A percentile compares a stretch with the other conserved stretches of the same genome.
These are phyloP conservation scores for Cladopsammia gracilis DNA, from an alignment of 64 coral and sea anemone genomes.

Conservation along the genomic window DNA sequence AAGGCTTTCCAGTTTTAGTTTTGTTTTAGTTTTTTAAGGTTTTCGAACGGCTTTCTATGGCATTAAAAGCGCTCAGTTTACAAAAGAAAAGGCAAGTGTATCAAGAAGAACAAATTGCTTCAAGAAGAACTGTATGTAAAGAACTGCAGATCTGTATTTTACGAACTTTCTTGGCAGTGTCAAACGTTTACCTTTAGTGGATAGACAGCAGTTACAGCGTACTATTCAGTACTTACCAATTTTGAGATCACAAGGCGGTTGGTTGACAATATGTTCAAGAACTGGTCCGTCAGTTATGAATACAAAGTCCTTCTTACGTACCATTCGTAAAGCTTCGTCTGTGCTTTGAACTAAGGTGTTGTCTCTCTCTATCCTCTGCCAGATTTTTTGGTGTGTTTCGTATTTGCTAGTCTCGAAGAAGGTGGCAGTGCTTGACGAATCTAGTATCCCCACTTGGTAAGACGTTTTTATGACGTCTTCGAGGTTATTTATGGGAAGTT, in stretches of 20 bases:
- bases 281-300: constrained; percentile 33
- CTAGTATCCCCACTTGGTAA: constrained; percentile 32
- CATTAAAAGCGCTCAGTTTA: too few relatives aligned
- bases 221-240: constrained; percentile 11
- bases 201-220: too few relatives aligned
- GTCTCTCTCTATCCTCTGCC: constrained; percentile 18
- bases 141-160: too few relatives aligned
- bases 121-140: too few relatives aligned
- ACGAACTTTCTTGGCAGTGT: too few relatives aligned
- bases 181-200: too few relatives aligned
- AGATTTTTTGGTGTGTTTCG: constrained; percentile 44
- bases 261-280: constrained; percentile 8
- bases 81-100: too few relatives aligned
- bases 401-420: constrained; percentile 36
- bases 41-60: too few relatives aligned
- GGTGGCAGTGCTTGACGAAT: background rate
- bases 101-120: too few relatives aligned
- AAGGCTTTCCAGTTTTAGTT: too few relatives aligned
- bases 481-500: constrained; percentile 50
- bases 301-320: constrained; percentile 16
- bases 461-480: constrained; percentile 60
- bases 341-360: background rate
- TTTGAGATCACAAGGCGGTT: constrained; percentile 48
- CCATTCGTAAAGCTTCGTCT: constrained; percentile 23
- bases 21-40: too few relatives aligned